Conservation (phyloP, 1,140 invertebrate genomes). For the Drosophila bipectinata region DNA sequence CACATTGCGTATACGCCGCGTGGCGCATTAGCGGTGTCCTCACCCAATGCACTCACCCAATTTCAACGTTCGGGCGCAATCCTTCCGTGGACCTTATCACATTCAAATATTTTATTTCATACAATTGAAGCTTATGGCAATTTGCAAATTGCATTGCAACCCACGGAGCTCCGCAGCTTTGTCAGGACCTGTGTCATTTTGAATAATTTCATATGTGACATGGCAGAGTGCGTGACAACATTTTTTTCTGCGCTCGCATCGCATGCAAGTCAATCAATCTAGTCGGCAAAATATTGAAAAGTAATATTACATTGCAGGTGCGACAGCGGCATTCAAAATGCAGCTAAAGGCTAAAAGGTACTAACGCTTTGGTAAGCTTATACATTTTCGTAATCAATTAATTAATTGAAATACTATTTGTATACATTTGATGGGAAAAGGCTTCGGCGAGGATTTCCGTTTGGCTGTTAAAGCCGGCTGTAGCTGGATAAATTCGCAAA, state of each 20-base stretch:
- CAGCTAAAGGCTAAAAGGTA: background rate
- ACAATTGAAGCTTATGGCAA: slow-evolving; percentile 58
- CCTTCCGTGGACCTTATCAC: slow-evolving; percentile 56
- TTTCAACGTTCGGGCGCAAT: slow-evolving; percentile 9
- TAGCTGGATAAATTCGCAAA: slow-evolving; percentile 14
- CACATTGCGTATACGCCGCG: slow-evolving; percentile 54
- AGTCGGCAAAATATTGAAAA: slow-evolving; percentile 40
- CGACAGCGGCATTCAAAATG: background rate
- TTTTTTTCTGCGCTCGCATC: slow-evolving; percentile 23
- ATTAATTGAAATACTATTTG: slow-evolving; percentile 28
- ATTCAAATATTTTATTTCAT: slow-evolving; percentile 72
- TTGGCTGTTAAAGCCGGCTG: slow-evolving; percentile 13
- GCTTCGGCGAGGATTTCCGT: slow-evolving; percentile 3
- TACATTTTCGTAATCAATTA: slow-evolving; percentile 5
- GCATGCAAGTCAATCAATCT: slow-evolving; percentile 69
- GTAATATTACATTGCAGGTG: slow-evolving; percentile 15
- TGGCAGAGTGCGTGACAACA: slow-evolving; percentile 50
- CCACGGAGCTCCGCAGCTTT: slow-evolving; percentile 24
- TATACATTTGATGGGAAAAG: slow-evolving; percentile 10
- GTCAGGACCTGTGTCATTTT: slow-evolving; percentile 54
- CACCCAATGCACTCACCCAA: background rate
- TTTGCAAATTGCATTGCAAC: slow-evolving; percentile 65
- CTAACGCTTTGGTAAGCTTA: slow-evolving; percentile 1
- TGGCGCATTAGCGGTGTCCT: slow-evolving; percentile 9
- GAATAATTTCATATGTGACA: slow-evolving; percentile 52